Percentiles rank a stretch among this genome's conserved stretches.
Conservation (phyloP, 2,113 vertebrate genomes). For the Tapirus terrestris region DNA sequence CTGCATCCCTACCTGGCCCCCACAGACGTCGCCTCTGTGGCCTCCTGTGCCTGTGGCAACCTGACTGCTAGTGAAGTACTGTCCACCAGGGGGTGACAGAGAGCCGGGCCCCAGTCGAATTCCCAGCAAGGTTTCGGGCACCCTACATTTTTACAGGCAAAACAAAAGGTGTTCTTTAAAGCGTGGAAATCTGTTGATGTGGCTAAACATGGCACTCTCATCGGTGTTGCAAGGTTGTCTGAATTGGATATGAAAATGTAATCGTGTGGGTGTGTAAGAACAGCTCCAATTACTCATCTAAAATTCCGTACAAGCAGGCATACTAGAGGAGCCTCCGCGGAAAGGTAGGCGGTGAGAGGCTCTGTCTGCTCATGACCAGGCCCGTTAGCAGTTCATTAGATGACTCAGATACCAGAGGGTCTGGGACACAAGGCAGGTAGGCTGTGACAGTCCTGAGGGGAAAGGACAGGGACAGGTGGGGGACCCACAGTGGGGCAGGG, state of each 20-base stretch:
- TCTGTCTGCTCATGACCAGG: background rate
- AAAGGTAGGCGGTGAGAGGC: background rate
- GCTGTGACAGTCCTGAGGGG: background rate
- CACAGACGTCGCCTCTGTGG: background rate
- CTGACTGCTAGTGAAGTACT: background rate
- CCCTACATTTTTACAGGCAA: background rate
- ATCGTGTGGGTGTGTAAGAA: background rate
- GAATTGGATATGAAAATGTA: background rate
- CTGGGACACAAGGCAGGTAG: background rate
- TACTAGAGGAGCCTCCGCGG: background rate
- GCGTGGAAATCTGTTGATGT: background rate
- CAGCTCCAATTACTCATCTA: background rate
- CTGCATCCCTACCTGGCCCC: background rate
- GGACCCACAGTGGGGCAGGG: background rate
- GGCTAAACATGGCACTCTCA: background rate
- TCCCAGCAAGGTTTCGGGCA: background rate
- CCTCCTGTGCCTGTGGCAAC: background rate
- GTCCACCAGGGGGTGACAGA: background rate
- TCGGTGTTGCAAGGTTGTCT: background rate
- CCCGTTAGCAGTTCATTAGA: background rate
- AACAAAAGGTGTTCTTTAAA: background rate
- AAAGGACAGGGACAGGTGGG: background rate
- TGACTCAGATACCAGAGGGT: background rate
- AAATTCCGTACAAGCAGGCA: background rate
- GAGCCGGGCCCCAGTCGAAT: background rate